Base-by-base conservation (phyloP, 2,888 invertebrate genomes). In the Limenitis camilla region DNA sequence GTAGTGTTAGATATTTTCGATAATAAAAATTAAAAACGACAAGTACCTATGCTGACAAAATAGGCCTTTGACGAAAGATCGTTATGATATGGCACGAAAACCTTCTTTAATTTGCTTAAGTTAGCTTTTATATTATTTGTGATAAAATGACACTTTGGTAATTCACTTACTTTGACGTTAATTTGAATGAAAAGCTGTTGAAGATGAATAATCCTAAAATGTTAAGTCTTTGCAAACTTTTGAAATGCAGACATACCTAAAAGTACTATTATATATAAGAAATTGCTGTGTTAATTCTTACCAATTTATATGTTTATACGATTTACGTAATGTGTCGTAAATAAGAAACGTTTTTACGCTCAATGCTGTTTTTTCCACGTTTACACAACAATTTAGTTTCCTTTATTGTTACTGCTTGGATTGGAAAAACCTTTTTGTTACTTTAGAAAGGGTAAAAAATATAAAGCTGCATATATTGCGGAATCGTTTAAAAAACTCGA, bases 1-100 rank as follows among this genome's bases (percentile, higher is more conserved):
- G 1, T 19, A 19, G 19, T 2, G 19, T 19, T 2, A 19, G 19
- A n/a, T 3, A 19, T 19, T 19, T 19, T 19, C 1, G 19, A 19
- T 19, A 19, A 2, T 19, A 19, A 19, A 19, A 19, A 19, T 2
- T 19, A 19, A 19, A 19, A 19, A 19, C 19, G 19, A 19, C 19
- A 19, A 19, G 19, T 19, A 19, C 19, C 19, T 19, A 46, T 41
- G 43, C 33, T 30, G 35, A 36, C 43, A 28, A 40, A 36, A 47
- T 50, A 27, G 9, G 35, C 39, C 31, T 11, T 31, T 19, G 33
- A 50, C 19, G 38, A 47, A 19, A 56, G 56, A 56, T 56, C 47
- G 39, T 32, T 40, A 41, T 44, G 56, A 56, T 56, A 56, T 30
- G 41, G 36, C 56, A 56, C 56, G 53, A 31, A 41, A 45, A 27